Percentiles rank a stretch among this genome's conserved stretches.
phyloP scores from a whole-genome alignment of 64 coral and sea anemone genomes.

The Trachythela sp. region DNA sequence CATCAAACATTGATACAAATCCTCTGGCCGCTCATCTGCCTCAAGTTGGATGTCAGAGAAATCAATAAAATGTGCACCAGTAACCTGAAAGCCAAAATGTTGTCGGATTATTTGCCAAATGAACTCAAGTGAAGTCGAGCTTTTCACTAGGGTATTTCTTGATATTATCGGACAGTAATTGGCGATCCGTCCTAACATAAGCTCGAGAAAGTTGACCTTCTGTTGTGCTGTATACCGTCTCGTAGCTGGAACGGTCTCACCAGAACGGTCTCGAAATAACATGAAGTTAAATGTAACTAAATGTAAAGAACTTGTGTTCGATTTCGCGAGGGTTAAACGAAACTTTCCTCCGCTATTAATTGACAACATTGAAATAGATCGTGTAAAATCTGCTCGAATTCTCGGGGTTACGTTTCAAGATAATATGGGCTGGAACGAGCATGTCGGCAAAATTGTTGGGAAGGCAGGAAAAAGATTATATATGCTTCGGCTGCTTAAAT shows the following conservation, averaged over 20 bases:
- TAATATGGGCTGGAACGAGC: no score
- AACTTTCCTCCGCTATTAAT: no score
- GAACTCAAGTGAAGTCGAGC: background rate
- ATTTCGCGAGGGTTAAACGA: no score
- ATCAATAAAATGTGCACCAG: constrained; percentile 3
- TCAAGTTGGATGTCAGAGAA: background rate
- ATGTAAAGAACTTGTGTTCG: no score
- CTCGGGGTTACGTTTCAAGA: no score
- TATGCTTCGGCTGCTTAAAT: no score
- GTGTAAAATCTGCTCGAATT: no score
- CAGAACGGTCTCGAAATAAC: no score
- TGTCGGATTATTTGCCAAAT: background rate
- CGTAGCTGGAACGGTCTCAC: background rate
- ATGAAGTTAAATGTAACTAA: no score
- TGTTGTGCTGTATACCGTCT: constrained; percentile 32
- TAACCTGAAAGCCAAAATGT: constrained; percentile 39
- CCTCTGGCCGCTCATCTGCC: background rate
- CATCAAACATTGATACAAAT: background rate
- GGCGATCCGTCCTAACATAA: constrained; percentile 30
- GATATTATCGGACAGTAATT: constrained; percentile 30
- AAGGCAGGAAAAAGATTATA: no score
- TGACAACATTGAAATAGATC: no score
- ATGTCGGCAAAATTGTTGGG: no score
- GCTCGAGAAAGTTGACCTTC: constrained; percentile 23
- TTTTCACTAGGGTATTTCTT: background rate